Evolutionary conservation across 2,797 vertebrate species (phyloP), one percentile per base, ranked within the genome.

Genomic region (Pseudomugil gertrudae): DNA sequence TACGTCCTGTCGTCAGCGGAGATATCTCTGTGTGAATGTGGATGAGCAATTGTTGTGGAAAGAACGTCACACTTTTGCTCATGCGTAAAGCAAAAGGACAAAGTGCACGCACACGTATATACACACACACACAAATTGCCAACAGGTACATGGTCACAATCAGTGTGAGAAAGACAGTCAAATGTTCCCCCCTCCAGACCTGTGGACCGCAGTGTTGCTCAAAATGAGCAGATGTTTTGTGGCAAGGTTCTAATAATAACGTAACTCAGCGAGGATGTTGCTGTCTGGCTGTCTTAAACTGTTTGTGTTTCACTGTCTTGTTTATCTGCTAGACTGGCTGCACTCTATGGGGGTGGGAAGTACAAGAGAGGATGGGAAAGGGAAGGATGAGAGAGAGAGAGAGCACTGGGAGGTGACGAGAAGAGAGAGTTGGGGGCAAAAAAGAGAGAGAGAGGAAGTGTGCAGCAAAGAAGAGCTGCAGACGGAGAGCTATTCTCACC

Each of bases 401-500:
- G 35, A 19, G 59, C 63, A 73, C 38, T 8, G 15, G 33, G 69
- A 69, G 75, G 72, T 66, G 62, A 63, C 21, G 62, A 58, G 32
- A 24, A 24, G 60, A 35, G 15, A 32, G 35, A n/a, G 15, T 26
- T 14, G 53, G 35, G n/a, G 8, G 23, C 7, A 43, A 43, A 43
- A 36, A 4, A 11, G 23, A 17, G 59, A 21, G 5, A 51, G 48
- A 54, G 58, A 53, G 74, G 53, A 71, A 73, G 78, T 26, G 52
- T 59, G 64, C 58, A 48, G 56, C 24, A 57, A 69, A 70, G 64
- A 33, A 19, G 79, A 61, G 80, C 74, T 86, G 76, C 78, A 85
- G 84, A 85, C 84, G 82, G 83, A 84, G 78, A 87, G 87, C 85
- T 91, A 86, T 90, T 91, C 85, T 89, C 83, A 86, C 68, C 51